Base-by-base conservation (phyloP, 2,113 vertebrate species). In the Chaetodon auriga region DNA sequence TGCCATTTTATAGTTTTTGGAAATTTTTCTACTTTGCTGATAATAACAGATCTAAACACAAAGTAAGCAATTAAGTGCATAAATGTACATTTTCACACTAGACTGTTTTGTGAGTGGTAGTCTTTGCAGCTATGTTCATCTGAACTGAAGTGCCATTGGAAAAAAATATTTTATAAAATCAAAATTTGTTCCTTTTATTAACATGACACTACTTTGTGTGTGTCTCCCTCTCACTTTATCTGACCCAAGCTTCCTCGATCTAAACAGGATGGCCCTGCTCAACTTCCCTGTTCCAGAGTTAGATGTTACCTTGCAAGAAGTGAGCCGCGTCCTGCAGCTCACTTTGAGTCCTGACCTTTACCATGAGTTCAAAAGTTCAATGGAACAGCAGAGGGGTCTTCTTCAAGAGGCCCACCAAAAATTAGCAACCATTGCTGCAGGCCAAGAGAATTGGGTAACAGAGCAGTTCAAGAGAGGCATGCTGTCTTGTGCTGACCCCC, bases 401-500 rank as follows among this genome's bases (percentile, higher is more conserved):
- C 93, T 96, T 45, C 85, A 89, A 72, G 90, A 91, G 2, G 81
- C 75, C 15, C 93, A 96, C 9, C 35, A 83, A 63, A 83, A 86
- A 35, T 68, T 95, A 35, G 23, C 58, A 18, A 21, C 87, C 13
- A 38, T 5, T 0, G 80, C 80, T 19, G 66, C 83, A 1, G 90
- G 91, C 46, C 80, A 84, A 2, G 95, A 96, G 71, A 96, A 96
- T 69, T 96, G 96, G 95, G 96, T 94, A 72, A 95, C 96, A 0
- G 84, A 91, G 49, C 91, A 95, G 65, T 96, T 96, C 89, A 96
- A 96, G 82, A 92, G 74, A 62, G 78, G 73, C 3, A 84, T 96
- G 61, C 79, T 96, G 49, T 93, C 93, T 8, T 95, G 93, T 60
- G 69, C 41, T 0, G 95, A 95, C 41, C 90, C 95, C 1, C 83